Conservation (phyloP, 2,113 vertebrate species). For the Bubo bubo region DNA sequence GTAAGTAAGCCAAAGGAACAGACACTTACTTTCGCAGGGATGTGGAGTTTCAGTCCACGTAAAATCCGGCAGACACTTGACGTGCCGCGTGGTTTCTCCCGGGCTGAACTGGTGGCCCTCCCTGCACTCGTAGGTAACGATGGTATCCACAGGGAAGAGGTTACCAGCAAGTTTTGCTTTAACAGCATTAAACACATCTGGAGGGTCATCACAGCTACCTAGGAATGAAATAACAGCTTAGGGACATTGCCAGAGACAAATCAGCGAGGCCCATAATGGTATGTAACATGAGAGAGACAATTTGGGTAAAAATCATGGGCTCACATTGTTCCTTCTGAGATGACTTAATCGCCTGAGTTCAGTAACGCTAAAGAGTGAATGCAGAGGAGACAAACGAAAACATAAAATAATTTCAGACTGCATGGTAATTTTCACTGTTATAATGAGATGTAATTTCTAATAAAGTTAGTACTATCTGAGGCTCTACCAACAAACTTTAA, state of each 20-base stretch:
- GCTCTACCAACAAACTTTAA: not conserved
- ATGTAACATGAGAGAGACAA: not conserved
- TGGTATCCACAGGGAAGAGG: not conserved
- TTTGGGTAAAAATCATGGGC: fast-evolving
- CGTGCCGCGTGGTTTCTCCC: fast-evolving
- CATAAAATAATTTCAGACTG: fast-evolving
- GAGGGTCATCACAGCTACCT: conserved; percentile 52
- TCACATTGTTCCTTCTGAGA: fast-evolving
- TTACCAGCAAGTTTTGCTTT: not conserved
- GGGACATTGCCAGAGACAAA: fast-evolving
- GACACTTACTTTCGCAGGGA: not conserved
- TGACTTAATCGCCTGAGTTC: fast-evolving
- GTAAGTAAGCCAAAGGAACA: not conserved
- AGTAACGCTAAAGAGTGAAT: not conserved
- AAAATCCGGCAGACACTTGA: not conserved
- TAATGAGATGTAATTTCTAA: fast-evolving
- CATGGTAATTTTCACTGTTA: fast-evolving
- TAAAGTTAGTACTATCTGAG: fast-evolving
- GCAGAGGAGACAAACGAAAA: not conserved
- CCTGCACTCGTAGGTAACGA: not conserved
- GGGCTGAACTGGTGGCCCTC: not conserved
- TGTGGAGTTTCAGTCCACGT: not conserved
- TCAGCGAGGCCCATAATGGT: fast-evolving
- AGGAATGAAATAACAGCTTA: fast-evolving
- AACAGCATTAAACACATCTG: not conserved